phyloP scores from a whole-genome alignment of 1,140 invertebrate genomes.

The Agraylea sexmaculata region DNA sequence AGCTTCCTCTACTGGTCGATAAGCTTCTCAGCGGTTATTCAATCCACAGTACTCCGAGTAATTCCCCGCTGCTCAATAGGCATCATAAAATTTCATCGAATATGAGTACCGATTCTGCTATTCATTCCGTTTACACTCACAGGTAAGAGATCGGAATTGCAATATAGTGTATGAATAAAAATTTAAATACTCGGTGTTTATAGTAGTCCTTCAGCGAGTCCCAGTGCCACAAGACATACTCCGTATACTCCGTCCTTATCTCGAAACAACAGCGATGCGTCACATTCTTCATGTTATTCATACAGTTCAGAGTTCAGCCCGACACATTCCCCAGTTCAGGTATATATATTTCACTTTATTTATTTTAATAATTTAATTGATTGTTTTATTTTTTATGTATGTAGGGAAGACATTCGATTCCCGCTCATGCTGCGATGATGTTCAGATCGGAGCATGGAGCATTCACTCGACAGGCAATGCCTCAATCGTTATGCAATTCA shows the following conservation, averaged over 20 bases:
- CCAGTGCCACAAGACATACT: conserved; percentile 68
- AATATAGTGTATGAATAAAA: no score
- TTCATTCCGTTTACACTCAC: conserved; percentile 71
- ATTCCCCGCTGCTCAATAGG: conserved; percentile 51
- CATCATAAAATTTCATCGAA: conserved; percentile 48
- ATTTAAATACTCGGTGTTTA: conserved; percentile 42
- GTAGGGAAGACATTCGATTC: conserved; percentile 30
- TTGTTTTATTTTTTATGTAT: conserved; percentile 9
- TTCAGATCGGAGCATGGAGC: conserved; percentile 19
- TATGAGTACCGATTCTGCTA: conserved; percentile 71
- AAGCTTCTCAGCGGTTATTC: conserved; percentile 51
- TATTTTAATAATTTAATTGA: conserved; percentile 7
- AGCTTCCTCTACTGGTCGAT: conserved; percentile 47
- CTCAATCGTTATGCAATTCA: not conserved
- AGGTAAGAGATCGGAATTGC: conserved; percentile 31
- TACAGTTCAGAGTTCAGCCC: conserved; percentile 65
- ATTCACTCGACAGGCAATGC: conserved; percentile 9
- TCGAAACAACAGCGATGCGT: conserved; percentile 82
- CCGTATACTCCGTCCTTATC: conserved; percentile 70
- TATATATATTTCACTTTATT: conserved; percentile 23
- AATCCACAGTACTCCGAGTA: conserved; percentile 46
- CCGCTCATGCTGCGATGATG: conserved; percentile 9
- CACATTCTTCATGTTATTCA: conserved; percentile 70
- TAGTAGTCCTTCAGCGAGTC: conserved; percentile 73
- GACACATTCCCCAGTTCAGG: conserved; percentile 76